Conservation (phyloP, 2,113 vertebrate species). For the Vimba vimba region DNA sequence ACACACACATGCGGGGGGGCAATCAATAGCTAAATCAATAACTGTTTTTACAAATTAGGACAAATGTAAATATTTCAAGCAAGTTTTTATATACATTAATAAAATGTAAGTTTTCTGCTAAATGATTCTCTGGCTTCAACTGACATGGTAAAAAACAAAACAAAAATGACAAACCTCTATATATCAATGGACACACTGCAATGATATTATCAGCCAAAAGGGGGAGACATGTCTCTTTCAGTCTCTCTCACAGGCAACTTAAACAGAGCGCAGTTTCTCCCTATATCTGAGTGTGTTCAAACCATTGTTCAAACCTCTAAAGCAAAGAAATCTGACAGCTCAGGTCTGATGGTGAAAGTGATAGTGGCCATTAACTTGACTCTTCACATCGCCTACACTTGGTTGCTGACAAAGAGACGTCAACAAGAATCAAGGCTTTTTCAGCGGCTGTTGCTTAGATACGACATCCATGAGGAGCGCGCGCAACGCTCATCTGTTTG, state of each 20-base stretch:
- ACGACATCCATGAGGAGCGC: constrained; percentile 66
- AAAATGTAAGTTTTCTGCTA: constrained; percentile 17
- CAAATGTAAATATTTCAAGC: too few species aligned
- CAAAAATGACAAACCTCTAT: too few species aligned
- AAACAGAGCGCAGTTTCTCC: not conserved
- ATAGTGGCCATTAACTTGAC: not conserved
- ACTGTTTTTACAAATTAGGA: too few species aligned
- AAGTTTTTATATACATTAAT: too few species aligned
- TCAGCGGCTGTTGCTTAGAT: constrained; percentile 76
- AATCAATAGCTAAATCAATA: too few species aligned
- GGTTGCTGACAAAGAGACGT: constrained; percentile 13
- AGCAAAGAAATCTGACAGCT: not conserved
- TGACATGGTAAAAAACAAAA: too few species aligned
- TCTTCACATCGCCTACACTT: constrained; percentile 2
- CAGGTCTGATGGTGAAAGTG: not conserved
- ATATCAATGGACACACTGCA: not conserved
- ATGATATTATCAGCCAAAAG: constrained; percentile 35
- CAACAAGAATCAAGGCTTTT: constrained; percentile 58
- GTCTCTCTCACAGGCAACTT: constrained; percentile 38
- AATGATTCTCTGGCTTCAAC: not conserved
- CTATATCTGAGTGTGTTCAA: too few species aligned
- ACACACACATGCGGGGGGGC: too few species aligned
- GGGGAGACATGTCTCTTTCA: constrained; percentile 51
- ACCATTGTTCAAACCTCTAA: too few species aligned
- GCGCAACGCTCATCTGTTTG: constrained; percentile 56